Conservation (phyloP, 2,113 vertebrate species). For the Eira barbara region DNA sequence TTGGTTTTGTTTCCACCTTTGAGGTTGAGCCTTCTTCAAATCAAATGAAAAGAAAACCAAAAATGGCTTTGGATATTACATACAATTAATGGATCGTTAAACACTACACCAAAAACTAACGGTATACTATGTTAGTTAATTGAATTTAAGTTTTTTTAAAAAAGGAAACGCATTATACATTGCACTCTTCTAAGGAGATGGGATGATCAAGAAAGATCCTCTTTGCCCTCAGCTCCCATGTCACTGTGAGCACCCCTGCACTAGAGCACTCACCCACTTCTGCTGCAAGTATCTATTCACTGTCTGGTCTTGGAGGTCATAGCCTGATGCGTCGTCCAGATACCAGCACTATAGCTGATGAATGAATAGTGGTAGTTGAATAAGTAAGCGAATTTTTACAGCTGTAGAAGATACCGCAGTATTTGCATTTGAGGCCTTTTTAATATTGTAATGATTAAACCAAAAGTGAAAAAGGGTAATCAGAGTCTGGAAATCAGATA, state of each 20-base stretch:
- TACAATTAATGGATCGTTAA: neutral
- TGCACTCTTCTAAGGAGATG: neutral
- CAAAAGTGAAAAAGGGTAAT: neutral
- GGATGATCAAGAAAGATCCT: neutral
- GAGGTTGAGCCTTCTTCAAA: neutral
- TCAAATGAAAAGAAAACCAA: neutral
- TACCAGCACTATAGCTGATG: fast-evolving
- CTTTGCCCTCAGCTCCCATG: neutral
- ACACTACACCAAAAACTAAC: neutral
- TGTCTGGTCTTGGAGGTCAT: neutral
- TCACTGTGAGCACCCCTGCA: no score
- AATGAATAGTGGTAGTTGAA: fast-evolving
- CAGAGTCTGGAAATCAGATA: neutral
- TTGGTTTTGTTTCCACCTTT: neutral
- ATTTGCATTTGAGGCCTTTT: neutral
- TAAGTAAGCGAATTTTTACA: neutral
- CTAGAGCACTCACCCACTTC: fast-evolving
- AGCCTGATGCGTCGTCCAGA: fast-evolving
- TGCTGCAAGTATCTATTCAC: fast-evolving
- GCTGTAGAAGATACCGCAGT: fast-evolving
- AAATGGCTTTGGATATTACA: neutral
- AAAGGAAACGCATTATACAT: neutral
- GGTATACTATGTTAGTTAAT: no score
- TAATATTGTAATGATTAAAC: neutral
- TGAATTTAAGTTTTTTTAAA: neutral